Percentiles rank a stretch among this genome's conserved stretches.
Evolutionary conservation across 2,888 invertebrate genomes (phyloP).

Genomic region (Lacanobia wlatinum): DNA sequence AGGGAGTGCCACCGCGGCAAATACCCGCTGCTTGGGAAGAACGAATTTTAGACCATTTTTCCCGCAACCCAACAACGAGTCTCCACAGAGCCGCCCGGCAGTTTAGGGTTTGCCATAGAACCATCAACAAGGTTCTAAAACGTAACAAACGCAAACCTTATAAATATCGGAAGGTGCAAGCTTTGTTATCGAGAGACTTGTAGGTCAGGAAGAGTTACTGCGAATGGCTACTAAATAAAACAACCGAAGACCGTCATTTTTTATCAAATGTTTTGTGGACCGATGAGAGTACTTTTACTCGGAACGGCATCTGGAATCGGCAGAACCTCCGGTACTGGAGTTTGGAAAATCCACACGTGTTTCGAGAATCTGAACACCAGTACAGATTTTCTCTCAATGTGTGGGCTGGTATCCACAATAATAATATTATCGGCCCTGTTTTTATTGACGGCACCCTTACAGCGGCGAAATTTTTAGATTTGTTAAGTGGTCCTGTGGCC

Average conservation of each 20-base stretch:
- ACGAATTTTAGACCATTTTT: slow-evolving; percentile 13
- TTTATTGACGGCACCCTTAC: no score
- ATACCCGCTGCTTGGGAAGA: slow-evolving; percentile 6
- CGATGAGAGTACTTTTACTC: slow-evolving; percentile 19
- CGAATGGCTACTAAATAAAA: slow-evolving; percentile 1
- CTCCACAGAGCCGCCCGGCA: no score
- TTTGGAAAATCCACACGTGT: no score
- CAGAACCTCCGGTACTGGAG: no score
- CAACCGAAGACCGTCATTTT: not conserved
- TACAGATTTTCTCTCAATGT: no score
- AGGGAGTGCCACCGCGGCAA: slow-evolving; percentile 15
- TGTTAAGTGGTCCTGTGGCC: no score
- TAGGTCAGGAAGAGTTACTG: slow-evolving; percentile 9
- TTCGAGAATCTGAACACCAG: no score
- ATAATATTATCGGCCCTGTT: no score
- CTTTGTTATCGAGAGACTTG: slow-evolving; percentile 13
- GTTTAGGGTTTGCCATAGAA: no score
- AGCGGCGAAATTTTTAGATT: no score
- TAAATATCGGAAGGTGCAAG: slow-evolving; percentile 9
- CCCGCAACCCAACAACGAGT: slow-evolving; percentile 4
- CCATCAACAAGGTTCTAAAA: no score
- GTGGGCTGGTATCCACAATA: no score
- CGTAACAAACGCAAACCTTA: slow-evolving; percentile 11
- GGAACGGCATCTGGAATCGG: slow-evolving; percentile 12
- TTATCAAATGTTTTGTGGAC: not conserved